phyloP scores from a whole-genome alignment of 1,140 invertebrate genomes.

The Lepidurus couesii region DNA sequence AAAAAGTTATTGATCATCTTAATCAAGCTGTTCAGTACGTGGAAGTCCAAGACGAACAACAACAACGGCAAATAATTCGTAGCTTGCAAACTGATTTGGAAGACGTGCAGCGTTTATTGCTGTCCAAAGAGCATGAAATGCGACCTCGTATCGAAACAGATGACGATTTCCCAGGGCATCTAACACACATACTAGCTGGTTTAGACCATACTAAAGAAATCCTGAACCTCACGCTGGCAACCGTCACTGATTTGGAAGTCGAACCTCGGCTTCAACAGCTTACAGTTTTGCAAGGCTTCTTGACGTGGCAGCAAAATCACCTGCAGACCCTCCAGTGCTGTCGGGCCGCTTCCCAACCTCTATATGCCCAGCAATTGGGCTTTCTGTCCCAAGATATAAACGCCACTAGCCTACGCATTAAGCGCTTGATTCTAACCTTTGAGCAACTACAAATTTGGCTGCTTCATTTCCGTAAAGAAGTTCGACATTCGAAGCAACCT shows the following conservation, averaged over 20 bases:
- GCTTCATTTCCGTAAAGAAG: background rate
- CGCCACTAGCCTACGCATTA: background rate
- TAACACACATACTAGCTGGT: background rate
- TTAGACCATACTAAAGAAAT: background rate
- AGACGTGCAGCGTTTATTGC: background rate
- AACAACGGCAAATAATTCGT: background rate
- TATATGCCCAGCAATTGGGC: background rate
- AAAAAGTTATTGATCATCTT: background rate
- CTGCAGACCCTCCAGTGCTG: background rate
- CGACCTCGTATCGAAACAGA: background rate
- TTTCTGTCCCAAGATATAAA: background rate
- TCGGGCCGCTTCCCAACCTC: background rate
- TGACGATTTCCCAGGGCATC: background rate
- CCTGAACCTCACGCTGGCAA: background rate
- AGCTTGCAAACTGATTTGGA: background rate
- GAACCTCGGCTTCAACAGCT: background rate
- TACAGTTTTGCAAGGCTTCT: constrained; percentile 5
- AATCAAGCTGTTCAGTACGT: background rate
- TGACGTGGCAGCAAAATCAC: constrained; percentile 5
- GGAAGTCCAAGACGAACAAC: background rate
- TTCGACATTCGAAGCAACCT: background rate
- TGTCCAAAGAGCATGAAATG: background rate
- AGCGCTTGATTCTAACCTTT: background rate
- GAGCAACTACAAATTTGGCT: background rate
- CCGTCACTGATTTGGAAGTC: background rate